These are phyloP conservation scores for Luidia sarsii DNA, from an alignment of 53 echinoderm and acorn worm genomes.

Conservation along the genomic window DNA sequence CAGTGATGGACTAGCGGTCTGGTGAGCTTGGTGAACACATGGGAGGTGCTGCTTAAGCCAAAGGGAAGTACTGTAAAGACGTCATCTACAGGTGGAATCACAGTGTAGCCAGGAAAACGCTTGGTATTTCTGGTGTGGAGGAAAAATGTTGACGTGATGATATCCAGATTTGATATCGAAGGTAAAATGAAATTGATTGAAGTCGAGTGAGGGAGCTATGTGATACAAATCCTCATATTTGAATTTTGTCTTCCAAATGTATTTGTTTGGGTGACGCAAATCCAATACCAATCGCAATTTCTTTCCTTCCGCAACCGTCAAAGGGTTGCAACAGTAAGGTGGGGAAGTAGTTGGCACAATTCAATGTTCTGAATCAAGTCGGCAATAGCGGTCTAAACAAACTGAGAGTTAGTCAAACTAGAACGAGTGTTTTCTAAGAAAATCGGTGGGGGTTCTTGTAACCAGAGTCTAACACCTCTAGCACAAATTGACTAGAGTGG, in stretches of 20 bases:
- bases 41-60: conserved; percentile 30
- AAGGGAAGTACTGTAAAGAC: conserved; percentile 20
- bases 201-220: conserved; percentile 20
- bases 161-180: conserved; percentile 54
- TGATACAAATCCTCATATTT: conserved; percentile 48
- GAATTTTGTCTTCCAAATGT: conserved; percentile 23
- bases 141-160: conserved; percentile 55
- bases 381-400: conserved; percentile 48
- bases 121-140: conserved; percentile 50
- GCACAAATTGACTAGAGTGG: conserved; percentile 20
- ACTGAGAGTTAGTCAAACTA: conserved; percentile 33
- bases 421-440: conserved; percentile 28
- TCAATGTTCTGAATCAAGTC: conserved; percentile 45
- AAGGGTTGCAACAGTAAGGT: conserved; percentile 47
- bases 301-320: conserved; percentile 51
- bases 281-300: conserved; percentile 40
- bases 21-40: conserved; percentile 48
- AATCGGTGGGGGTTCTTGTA: conserved; percentile 30
- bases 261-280: conserved; percentile 9
- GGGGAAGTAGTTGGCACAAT: conserved; percentile 3
- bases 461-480: conserved; percentile 11
- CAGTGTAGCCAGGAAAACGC: conserved; percentile 50
- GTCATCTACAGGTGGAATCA: conserved; percentile 16
- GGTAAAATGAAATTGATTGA: conserved; percentile 19
- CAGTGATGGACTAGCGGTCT: conserved; percentile 42